phyloP scores from a whole-genome alignment of 2,888 invertebrate species.

The Eurois occulta region DNA sequence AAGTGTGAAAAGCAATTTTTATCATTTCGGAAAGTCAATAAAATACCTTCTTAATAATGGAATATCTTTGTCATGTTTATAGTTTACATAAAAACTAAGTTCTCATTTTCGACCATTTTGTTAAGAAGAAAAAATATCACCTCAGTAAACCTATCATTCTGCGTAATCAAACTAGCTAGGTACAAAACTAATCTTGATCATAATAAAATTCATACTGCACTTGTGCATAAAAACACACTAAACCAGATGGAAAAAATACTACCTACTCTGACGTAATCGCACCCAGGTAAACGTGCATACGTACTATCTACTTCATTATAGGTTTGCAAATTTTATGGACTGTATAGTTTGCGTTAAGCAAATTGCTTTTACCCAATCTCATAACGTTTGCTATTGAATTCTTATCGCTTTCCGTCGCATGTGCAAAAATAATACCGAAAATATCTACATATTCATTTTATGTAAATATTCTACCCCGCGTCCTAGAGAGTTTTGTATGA shows the following conservation, averaged over 20 bases:
- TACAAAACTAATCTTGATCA: neutral
- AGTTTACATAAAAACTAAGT: neutral
- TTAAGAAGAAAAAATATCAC: neutral
- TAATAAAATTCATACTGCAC: neutral
- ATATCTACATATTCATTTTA: conserved; percentile 58
- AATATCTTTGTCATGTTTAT: neutral
- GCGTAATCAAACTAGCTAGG: neutral
- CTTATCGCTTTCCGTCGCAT: conserved; percentile 77
- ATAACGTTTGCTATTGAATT: conserved; percentile 76
- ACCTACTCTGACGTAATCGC: conserved; percentile 31
- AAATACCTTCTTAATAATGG: neutral
- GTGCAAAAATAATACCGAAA: conserved; percentile 64
- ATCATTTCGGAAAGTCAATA: neutral
- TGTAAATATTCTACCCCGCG: conserved; percentile 53
- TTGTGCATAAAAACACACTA: neutral
- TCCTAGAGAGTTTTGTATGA: conserved; percentile 30
- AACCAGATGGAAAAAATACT: conserved; percentile 23
- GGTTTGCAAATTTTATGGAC: conserved; percentile 60
- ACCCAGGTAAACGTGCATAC: conserved; percentile 18
- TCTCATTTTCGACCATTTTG: neutral
- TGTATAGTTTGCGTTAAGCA: conserved; percentile 64
- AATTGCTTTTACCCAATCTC: conserved; percentile 67
- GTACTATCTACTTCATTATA: conserved; percentile 53
- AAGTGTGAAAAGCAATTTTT: neutral
- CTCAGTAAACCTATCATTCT: neutral